These are phyloP conservation scores for Belonocnema kinseyi DNA, from an alignment of 1,140 invertebrate species.

Conservation along the genomic window DNA sequence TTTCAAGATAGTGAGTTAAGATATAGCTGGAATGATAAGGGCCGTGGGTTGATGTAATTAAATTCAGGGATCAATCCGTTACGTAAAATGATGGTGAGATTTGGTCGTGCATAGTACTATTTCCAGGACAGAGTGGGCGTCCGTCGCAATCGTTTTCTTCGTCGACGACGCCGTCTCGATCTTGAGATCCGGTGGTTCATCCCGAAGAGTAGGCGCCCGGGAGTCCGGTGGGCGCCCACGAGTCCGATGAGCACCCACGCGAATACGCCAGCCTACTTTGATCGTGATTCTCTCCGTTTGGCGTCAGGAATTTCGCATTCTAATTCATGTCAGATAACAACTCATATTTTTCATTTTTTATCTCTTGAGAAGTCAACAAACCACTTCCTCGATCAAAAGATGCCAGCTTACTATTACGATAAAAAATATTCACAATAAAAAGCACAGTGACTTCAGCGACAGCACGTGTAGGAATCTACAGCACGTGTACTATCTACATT, in stretches of 20 bases:
- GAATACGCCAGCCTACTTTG: slow-evolving; percentile 57
- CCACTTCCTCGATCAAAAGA: neutral
- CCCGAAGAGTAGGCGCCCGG: slow-evolving; percentile 41
- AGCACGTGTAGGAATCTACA: neutral
- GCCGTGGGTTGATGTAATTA: slow-evolving; percentile 27
- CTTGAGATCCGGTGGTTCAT: slow-evolving; percentile 32
- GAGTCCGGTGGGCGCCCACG: slow-evolving; percentile 43
- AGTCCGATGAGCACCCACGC: slow-evolving; percentile 47
- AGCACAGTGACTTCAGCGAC: neutral
- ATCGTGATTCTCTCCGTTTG: slow-evolving; percentile 42
- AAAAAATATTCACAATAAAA: neutral
- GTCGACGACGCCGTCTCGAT: slow-evolving; percentile 17
- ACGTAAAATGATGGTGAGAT: slow-evolving; percentile 29
- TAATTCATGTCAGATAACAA: neutral
- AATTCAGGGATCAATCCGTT: slow-evolving; percentile 22
- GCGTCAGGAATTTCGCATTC: slow-evolving; percentile 23
- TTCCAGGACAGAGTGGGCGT: slow-evolving; percentile 10
- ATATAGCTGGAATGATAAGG: neutral
- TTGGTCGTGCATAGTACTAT: slow-evolving; percentile 19
- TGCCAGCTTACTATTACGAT: neutral
- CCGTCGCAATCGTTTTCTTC: slow-evolving; percentile 16
- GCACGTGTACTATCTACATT: too few species aligned
- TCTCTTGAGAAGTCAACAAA: neutral
- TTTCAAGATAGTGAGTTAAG: neutral
- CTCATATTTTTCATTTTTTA: slow-evolving; percentile 1